phyloP scores from a whole-genome alignment of 2,888 invertebrate genomes.

The Pachliopta kotzebuea region DNA sequence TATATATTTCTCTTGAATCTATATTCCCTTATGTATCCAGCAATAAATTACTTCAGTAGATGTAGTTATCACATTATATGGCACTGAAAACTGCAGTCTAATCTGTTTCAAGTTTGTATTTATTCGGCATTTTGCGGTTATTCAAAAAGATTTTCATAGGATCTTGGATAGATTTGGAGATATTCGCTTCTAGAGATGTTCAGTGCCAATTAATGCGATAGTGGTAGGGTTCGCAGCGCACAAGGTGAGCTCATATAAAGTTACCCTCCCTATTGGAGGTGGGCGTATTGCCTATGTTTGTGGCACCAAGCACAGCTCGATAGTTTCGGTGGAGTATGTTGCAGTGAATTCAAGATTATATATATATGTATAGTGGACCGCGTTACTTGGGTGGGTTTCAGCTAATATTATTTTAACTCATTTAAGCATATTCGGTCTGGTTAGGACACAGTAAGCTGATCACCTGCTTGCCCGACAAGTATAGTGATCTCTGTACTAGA shows the following conservation, averaged over 20 bases:
- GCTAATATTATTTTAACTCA: slow-evolving; percentile 37
- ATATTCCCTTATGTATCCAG: slow-evolving; percentile 80
- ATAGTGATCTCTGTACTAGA: slow-evolving; percentile 37
- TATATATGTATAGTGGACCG: slow-evolving; percentile 42
- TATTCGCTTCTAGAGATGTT: slow-evolving; percentile 37
- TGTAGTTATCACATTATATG: slow-evolving; percentile 68
- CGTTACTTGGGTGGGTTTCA: slow-evolving; percentile 58
- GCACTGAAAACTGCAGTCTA: slow-evolving; percentile 44
- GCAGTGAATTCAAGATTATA: slow-evolving; percentile 53
- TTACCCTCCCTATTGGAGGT: slow-evolving; percentile 80
- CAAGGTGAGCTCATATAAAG: slow-evolving; percentile 76
- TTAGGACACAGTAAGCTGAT: slow-evolving; percentile 45
- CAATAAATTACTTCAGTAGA: slow-evolving; percentile 78
- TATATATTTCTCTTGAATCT: slow-evolving; percentile 77
- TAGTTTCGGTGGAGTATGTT: slow-evolving; percentile 63
- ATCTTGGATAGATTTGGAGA: slow-evolving; percentile 24
- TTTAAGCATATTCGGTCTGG: slow-evolving; percentile 39
- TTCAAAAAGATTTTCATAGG: slow-evolving; percentile 11
- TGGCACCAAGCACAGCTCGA: slow-evolving; percentile 77
- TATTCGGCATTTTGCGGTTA: slow-evolving; percentile 20
- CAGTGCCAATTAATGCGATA: slow-evolving; percentile 57
- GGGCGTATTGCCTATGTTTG: slow-evolving; percentile 78
- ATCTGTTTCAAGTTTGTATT: slow-evolving; percentile 13
- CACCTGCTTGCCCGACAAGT: slow-evolving; percentile 44
- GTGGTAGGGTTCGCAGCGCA: slow-evolving; percentile 78